Conservation (phyloP, 2,888 invertebrate species). For the Chrysolina oricalcia region DNA sequence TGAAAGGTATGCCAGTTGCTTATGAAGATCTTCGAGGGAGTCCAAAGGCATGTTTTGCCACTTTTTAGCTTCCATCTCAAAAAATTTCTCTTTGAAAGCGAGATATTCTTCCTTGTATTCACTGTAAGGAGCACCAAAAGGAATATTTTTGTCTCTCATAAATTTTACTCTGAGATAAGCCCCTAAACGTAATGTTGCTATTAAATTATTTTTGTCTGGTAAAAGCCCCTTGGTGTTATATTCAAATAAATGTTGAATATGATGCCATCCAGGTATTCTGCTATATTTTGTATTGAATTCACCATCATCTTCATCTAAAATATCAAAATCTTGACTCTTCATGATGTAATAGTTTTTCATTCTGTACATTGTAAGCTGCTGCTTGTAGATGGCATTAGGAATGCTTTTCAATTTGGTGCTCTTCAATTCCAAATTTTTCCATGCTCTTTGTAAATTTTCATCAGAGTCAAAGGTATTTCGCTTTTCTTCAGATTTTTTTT, state of each 20-base stretch:
- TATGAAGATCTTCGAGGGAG: constrained; percentile 53
- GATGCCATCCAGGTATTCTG: constrained; percentile 54
- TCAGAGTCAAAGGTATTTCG: constrained; percentile 29
- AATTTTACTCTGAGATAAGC: constrained; percentile 49
- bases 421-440: constrained; percentile 38
- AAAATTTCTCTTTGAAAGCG: constrained; percentile 48
- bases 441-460: constrained; percentile 32
- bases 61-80: constrained; percentile 54
- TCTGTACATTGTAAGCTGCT: constrained; percentile 46
- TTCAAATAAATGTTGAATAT: constrained; percentile 54
- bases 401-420: constrained; percentile 40
- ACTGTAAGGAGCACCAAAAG: constrained; percentile 52
- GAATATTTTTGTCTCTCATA: constrained; percentile 52
- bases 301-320: constrained; percentile 54
- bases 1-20: constrained; percentile 46
- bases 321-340: constrained; percentile 50
- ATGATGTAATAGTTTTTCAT: constrained; percentile 52
- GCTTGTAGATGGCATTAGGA: constrained; percentile 52
- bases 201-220: constrained; percentile 56
- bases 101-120: constrained; percentile 53
- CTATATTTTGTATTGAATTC: constrained; percentile 56
- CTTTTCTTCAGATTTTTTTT: constrained; percentile 5
- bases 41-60: constrained; percentile 59
- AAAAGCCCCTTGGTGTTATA: constrained; percentile 56
- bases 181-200: constrained; percentile 54